Conservation (phyloP, 2,888 invertebrate species). For the Gari tellinella region DNA sequence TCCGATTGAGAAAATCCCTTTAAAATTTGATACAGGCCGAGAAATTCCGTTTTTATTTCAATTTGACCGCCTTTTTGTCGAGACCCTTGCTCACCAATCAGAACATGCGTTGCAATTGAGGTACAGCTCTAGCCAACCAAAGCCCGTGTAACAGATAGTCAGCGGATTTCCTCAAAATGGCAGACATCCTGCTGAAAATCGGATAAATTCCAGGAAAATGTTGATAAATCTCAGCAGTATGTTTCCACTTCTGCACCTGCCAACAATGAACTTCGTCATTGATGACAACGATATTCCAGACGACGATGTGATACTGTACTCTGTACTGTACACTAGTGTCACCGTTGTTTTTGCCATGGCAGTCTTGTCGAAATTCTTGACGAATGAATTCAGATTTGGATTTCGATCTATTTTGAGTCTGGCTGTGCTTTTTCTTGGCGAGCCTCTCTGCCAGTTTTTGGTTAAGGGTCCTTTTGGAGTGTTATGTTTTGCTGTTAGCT, state of each 20-base stretch:
- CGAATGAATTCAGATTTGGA: constrained; percentile 82
- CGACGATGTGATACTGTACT: constrained; percentile 81
- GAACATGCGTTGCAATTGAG: too few relatives aligned
- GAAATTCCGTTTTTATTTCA: too few relatives aligned
- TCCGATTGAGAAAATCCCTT: too few relatives aligned
- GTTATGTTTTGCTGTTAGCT: constrained; percentile 77
- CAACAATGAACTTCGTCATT: constrained; percentile 62
- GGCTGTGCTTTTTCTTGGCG: constrained; percentile 81
- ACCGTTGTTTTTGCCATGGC: constrained; percentile 83
- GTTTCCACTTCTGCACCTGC: constrained; percentile 44
- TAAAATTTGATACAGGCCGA: too few relatives aligned
- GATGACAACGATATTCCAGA: constrained; percentile 63
- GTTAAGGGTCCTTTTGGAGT: constrained; percentile 82
- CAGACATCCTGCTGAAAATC: constrained; percentile 52
- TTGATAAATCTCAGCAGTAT: constrained; percentile 31
- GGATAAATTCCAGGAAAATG: constrained; percentile 12
- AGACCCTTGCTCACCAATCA: too few relatives aligned
- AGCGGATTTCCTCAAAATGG: constrained; percentile 49
- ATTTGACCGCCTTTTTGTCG: too few relatives aligned
- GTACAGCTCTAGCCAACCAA: constrained; percentile 42
- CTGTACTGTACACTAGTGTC: constrained; percentile 80
- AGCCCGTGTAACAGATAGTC: constrained; percentile 13
- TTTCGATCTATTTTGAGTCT: constrained; percentile 81
- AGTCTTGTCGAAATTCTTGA: constrained; percentile 82
- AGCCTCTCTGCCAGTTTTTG: constrained; percentile 82